A percentile compares a stretch with the other conserved stretches of the same genome.
phyloP scores from a whole-genome alignment of 2,113 vertebrate genomes.

The Mungos mungo region DNA sequence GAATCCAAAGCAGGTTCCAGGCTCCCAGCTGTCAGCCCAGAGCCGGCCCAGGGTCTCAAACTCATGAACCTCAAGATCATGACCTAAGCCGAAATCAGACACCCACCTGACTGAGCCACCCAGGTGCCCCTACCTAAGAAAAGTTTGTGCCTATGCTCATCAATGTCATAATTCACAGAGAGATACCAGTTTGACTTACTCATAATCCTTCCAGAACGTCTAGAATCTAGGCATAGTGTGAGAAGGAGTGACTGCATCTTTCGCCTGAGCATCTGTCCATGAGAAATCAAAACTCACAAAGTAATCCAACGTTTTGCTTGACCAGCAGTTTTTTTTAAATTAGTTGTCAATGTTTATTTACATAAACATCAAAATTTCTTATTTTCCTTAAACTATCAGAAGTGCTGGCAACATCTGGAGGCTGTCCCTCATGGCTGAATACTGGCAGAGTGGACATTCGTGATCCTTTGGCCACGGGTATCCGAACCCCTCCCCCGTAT shows the following conservation, averaged over 20 bases:
- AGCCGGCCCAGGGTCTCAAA: accelerated
- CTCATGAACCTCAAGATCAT: too few relatives aligned
- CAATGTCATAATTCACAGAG: neutral
- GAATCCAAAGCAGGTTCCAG: too few relatives aligned
- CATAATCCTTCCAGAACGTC: neutral
- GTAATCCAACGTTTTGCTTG: neutral
- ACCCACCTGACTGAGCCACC: too few relatives aligned
- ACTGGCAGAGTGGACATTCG: neutral
- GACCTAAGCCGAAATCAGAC: too few relatives aligned
- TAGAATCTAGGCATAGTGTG: neutral
- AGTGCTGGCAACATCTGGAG: neutral
- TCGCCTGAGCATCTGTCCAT: neutral
- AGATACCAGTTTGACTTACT: neutral
- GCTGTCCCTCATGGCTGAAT: neutral
- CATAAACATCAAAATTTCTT: neutral
- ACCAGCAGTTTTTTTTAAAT: neutral
- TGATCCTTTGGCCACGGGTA: neutral
- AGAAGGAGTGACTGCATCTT: neutral
- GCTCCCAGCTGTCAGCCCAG: too few relatives aligned
- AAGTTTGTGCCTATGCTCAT: neutral
- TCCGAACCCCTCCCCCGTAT: neutral
- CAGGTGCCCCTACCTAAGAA: neutral
- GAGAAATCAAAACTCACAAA: neutral
- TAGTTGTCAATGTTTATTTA: neutral
- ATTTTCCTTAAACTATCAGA: neutral